These are phyloP conservation scores for Apodemus agrarius DNA, from an alignment of 2,797 vertebrate species.

Conservation along the genomic window DNA sequence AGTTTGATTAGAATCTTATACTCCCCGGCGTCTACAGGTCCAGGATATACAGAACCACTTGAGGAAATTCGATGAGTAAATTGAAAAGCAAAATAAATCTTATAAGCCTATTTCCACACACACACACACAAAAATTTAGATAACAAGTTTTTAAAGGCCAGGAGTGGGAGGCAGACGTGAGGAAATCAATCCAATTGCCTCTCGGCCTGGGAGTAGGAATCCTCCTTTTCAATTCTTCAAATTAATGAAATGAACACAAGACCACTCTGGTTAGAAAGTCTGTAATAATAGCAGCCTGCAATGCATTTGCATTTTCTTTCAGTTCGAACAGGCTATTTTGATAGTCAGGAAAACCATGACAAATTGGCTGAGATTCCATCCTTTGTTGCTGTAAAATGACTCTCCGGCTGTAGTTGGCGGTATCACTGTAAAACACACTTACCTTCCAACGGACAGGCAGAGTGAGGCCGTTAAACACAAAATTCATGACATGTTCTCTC, in stretches of 20 bases:
- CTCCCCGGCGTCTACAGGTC: neutral
- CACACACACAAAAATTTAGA: conserved; percentile 1
- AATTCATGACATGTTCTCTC: conserved; percentile 27
- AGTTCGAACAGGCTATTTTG: conserved; percentile 27
- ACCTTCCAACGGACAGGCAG: neutral
- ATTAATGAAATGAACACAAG: conserved; percentile 69
- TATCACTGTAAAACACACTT: neutral
- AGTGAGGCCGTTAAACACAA: neutral
- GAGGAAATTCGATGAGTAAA: conserved; percentile 39
- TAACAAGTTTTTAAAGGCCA: conserved; percentile 28
- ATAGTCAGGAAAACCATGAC: conserved; percentile 58
- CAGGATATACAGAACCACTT: neutral
- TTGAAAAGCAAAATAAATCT: conserved; percentile 66
- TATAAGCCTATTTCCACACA: conserved; percentile 30
- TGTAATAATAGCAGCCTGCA: conserved; percentile 3
- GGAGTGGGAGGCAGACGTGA: neutral
- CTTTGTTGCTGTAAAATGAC: conserved; percentile 51
- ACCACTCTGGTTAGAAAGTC: conserved; percentile 59
- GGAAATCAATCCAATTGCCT: conserved; percentile 41
- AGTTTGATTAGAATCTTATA: conserved; percentile 19
- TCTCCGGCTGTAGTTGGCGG: neutral
- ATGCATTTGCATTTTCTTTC: conserved; percentile 73
- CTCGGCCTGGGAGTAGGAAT: neutral
- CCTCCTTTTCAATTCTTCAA: conserved; percentile 57
- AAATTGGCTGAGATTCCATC: conserved; percentile 48